Conservation (phyloP, 1,140 invertebrate genomes). For the Pseudomyrmex sp. region DNA sequence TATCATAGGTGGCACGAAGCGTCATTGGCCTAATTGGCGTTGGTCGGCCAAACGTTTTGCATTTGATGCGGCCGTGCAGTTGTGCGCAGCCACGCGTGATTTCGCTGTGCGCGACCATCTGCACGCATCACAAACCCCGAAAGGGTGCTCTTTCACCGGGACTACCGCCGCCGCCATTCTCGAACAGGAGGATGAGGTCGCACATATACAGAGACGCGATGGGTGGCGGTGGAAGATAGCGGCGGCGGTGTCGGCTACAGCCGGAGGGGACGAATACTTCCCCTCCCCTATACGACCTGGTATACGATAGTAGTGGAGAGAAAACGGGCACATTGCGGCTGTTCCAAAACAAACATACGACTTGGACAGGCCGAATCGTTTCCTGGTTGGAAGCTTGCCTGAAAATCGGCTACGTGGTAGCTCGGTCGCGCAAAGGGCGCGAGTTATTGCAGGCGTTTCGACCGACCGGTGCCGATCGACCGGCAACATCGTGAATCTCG, state of each 20-base stretch:
- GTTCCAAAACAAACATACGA: constrained; percentile 74
- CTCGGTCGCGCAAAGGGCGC: constrained; percentile 29
- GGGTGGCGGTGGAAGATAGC: constrained; percentile 66
- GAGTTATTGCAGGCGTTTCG: constrained; percentile 62
- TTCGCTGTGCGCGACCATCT: constrained; percentile 81
- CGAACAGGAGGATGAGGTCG: neutral
- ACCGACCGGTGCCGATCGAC: constrained; percentile 38
- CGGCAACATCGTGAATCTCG: constrained; percentile 38
- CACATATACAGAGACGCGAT: constrained; percentile 46
- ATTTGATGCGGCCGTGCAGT: constrained; percentile 79
- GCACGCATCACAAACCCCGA: constrained; percentile 83
- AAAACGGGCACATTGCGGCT: constrained; percentile 63
- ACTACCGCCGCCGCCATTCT: constrained; percentile 46
- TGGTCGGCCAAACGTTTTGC: constrained; percentile 79
- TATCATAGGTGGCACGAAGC: constrained; percentile 78
- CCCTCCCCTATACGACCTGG: too few relatives aligned
- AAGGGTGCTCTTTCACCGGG: constrained; percentile 81
- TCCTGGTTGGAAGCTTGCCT: constrained; percentile 69
- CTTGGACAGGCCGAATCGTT: constrained; percentile 69
- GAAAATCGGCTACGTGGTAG: constrained; percentile 62
- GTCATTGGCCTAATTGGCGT: constrained; percentile 82
- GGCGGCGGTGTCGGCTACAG: constrained; percentile 6
- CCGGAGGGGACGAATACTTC: neutral
- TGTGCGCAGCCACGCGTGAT: constrained; percentile 82
- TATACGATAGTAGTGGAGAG: neutral